Conservation (phyloP, 2,113 vertebrate genomes). For the Crotalus horridus region DNA sequence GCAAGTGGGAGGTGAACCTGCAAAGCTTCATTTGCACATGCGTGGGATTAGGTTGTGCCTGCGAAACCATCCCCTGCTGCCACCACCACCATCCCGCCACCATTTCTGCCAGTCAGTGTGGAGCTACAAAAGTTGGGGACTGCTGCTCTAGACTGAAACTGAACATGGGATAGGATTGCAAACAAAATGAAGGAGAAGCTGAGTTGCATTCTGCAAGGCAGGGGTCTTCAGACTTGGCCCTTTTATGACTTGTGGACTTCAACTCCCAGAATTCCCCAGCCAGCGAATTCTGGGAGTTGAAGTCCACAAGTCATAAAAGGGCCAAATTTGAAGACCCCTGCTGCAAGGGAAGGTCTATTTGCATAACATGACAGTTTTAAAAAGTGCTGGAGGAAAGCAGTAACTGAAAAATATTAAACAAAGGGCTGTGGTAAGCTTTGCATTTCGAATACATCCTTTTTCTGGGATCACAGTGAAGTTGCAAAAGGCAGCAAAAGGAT, state of each 20-base stretch:
- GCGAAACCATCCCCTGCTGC: background rate
- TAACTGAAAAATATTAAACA: background rate
- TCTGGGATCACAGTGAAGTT: background rate
- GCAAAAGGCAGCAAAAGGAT: background rate
- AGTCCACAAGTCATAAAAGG: too few relatives aligned
- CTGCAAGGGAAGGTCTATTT: background rate
- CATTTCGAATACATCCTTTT: background rate
- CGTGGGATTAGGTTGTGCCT: background rate
- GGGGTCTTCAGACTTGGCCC: too few relatives aligned
- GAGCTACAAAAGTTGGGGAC: too few relatives aligned
- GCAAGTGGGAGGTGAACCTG: background rate
- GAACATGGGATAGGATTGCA: background rate
- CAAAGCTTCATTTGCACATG: background rate
- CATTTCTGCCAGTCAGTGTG: too few relatives aligned
- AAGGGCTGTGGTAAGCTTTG: background rate
- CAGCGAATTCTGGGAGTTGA: too few relatives aligned
- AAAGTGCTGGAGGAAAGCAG: background rate
- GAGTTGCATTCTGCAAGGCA: background rate
- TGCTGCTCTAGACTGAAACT: background rate
- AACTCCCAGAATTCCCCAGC: too few relatives aligned
- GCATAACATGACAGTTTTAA: background rate
- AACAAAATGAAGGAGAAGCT: background rate
- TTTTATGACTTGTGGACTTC: too few relatives aligned
- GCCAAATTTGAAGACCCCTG: too few relatives aligned
- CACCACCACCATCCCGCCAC: fast-evolving